These are phyloP conservation scores for Astatotilapia flaviijosephi DNA, from an alignment of 2,113 vertebrate species.

Conservation along the genomic window DNA sequence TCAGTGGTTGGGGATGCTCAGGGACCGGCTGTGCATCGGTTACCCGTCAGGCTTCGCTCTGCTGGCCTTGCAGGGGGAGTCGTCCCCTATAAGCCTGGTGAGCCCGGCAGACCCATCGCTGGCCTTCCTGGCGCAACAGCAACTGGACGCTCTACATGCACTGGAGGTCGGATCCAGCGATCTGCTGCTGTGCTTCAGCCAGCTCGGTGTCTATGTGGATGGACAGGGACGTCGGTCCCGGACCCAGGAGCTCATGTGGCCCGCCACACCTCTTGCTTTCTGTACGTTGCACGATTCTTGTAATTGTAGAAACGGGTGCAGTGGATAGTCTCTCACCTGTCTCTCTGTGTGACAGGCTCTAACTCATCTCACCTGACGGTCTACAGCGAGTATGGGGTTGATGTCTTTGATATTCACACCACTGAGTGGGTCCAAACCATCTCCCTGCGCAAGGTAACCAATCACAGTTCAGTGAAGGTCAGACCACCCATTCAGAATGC, in stretches of 20 bases:
- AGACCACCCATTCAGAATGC: background rate
- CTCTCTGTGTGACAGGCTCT: conserved; percentile 73
- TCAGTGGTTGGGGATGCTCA: conserved; percentile 89
- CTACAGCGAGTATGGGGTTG: conserved; percentile 92
- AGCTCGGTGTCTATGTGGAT: conserved; percentile 93
- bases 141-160: conserved; percentile 90
- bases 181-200: conserved; percentile 96
- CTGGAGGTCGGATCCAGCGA: conserved; percentile 82
- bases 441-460: conserved; percentile 82
- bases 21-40: conserved; percentile 89
- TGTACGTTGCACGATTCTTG: conserved; percentile 67
- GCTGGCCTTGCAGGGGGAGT: conserved; percentile 90
- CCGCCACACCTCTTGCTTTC: conserved; percentile 88
- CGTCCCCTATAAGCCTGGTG: conserved; percentile 88
- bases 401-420: conserved; percentile 89
- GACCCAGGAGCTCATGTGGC: conserved; percentile 97
- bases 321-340: background rate
- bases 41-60: conserved; percentile 93
- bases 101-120: conserved; percentile 87
- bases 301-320: background rate
- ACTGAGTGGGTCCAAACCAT: conserved; percentile 97
- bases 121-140: conserved; percentile 87
- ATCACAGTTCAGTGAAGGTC: background rate
- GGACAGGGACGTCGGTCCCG: conserved; percentile 87
- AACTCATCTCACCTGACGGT: conserved; percentile 85